Evolutionary conservation across 2,113 vertebrate species (phyloP).

Genomic region (Oncorhynchus keta): DNA sequence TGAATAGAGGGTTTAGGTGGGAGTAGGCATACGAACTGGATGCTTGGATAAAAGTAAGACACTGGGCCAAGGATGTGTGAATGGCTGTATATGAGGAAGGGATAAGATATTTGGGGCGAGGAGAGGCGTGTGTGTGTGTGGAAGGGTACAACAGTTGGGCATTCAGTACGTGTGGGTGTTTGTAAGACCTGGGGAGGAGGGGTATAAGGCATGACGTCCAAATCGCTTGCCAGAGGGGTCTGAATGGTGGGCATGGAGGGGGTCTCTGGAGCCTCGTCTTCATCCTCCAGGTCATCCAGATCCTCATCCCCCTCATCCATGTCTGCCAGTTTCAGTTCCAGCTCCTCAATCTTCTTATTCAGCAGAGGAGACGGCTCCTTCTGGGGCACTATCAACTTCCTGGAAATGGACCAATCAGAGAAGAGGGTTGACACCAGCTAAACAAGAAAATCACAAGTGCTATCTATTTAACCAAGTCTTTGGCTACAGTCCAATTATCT

Average conservation of each 20-base stretch:
- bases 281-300: constrained; percentile 92
- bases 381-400: constrained; percentile 92
- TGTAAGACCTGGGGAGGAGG: constrained; percentile 88
- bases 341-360: constrained; percentile 94
- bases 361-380: constrained; percentile 94
- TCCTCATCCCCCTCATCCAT: constrained; percentile 87
- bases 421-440: background rate
- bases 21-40: background rate
- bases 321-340: constrained; percentile 96
- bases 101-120: background rate
- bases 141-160: background rate
- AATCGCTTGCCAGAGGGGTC: constrained; percentile 81
- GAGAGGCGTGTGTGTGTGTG: background rate
- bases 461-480: background rate
- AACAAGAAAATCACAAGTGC: background rate
- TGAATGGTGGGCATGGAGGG: constrained; percentile 90
- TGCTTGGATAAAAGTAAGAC: background rate
- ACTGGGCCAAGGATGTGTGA: background rate
- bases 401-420: constrained; percentile 42
- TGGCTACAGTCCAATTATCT: too few species aligned
- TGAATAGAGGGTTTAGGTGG: background rate
- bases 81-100: background rate
- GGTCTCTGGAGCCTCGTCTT: constrained; percentile 84
- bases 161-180: constrained; percentile 2
- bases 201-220: constrained; percentile 90